These are phyloP conservation scores for Helicoverpa armigera DNA, from an alignment of 1,140 invertebrate genomes.

Conservation along the genomic window DNA sequence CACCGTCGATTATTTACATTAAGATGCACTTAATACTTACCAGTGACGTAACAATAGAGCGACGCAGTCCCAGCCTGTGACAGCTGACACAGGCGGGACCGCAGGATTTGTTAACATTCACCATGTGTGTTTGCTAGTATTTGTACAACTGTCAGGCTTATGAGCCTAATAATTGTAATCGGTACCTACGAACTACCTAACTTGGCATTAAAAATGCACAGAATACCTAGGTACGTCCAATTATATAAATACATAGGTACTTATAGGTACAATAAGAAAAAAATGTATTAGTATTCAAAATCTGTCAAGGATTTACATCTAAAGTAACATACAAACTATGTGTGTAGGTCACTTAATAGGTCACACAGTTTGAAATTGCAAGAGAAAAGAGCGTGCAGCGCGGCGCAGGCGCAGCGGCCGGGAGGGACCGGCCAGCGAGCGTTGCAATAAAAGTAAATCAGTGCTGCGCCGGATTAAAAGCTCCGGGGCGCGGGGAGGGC, in stretches of 20 bases:
- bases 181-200: too few relatives aligned
- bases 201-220: too few relatives aligned
- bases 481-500: constrained; percentile 50
- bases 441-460: constrained; percentile 60
- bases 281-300: background rate
- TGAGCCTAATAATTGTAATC: too few relatives aligned
- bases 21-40: background rate
- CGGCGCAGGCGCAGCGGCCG: constrained; percentile 26
- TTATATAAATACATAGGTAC: too few relatives aligned
- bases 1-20: background rate
- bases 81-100: too few relatives aligned
- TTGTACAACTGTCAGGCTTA: background rate
- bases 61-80: too few relatives aligned
- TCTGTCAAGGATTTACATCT: background rate
- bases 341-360: background rate
- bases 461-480: constrained; percentile 59
- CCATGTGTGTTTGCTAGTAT: background rate
- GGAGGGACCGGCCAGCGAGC: constrained; percentile 48
- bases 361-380: background rate
- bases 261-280: too few relatives aligned
- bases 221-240: too few relatives aligned
- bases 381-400: background rate
- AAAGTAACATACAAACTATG: background rate
- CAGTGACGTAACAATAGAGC: background rate
- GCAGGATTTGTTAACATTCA: too few relatives aligned